Base-by-base conservation (phyloP, 2,888 invertebrate genomes). In the Melinaea menophilus region DNA sequence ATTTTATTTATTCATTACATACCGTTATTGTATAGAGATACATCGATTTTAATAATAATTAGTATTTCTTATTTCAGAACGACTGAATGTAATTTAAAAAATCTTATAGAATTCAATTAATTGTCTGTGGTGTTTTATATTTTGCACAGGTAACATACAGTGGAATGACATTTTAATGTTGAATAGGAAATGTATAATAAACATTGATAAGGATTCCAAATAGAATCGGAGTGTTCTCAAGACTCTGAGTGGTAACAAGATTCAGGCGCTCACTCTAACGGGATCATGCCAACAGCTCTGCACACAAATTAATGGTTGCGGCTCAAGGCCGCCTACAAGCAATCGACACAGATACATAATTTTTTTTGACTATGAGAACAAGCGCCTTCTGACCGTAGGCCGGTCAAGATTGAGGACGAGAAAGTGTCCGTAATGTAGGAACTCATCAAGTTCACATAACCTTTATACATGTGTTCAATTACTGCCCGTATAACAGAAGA, bases 271-370 rank as follows among this genome's bases (percentile, higher is more conserved):
- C 77, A 76, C 78, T 73, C 74, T 90, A 90, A 89, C 90, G 89
- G 89, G 84, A 89, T 75, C 72, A 73, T 78, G 81, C 79, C 74
- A 84, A 77, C 83, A 81, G 85, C 82, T 86, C 77, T 82, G 87
- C 88, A 88, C 88, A 88, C 89, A 87, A 88, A 90, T 89, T 88
- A 88, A 88, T 88, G 83, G 83, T 81, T 80, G 82, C 78, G 79
- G 86, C 82, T 90, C 90, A 89, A 89, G 89, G 90, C 89, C 89
- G 88, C 88, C 88, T 88, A 84, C 86, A 83, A 86, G 84, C 85
- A 84, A 86, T 88, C 88, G 88, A 88, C 88, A 89, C 87, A 88
- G 86, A 89, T 88, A 88, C 87, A 88, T 88, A 82, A 80, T 79
- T 84, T 85, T 22, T 85, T 86, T 84, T 85, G 85, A 84, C 83